Evolutionary conservation across 2,888 invertebrate genomes (phyloP).

Genomic region (Yponomeuta malinellus): DNA sequence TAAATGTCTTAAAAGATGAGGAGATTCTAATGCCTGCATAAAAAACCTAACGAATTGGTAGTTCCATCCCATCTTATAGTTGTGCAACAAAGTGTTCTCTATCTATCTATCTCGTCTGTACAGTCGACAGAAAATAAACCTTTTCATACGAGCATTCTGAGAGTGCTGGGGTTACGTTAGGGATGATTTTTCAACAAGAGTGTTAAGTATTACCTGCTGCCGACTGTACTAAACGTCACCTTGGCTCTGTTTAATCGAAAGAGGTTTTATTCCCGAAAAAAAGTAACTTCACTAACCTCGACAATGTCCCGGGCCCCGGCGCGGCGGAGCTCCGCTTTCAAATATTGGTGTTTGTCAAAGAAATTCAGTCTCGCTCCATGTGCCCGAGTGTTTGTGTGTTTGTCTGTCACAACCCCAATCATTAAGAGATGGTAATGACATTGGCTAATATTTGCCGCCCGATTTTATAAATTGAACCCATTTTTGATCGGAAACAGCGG

Average conservation of each 20-base stretch:
- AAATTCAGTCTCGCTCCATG: constrained; percentile 38
- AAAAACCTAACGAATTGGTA: no score
- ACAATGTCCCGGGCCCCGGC: background rate
- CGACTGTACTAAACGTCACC: no score
- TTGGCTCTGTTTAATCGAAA: background rate
- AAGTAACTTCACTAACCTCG: background rate
- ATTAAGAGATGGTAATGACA: constrained; percentile 18
- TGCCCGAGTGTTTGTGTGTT: constrained; percentile 34
- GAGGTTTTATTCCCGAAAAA: background rate
- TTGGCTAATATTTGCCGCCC: constrained; percentile 5
- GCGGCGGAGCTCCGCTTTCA: constrained; percentile 32
- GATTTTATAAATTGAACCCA: constrained; percentile 5
- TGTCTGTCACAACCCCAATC: constrained; percentile 27
- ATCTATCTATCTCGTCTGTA: no score
- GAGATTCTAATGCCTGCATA: no score
- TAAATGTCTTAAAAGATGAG: no score
- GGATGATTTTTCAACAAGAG: no score
- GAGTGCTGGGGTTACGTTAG: no score
- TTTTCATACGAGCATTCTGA: no score
- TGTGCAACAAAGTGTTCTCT: no score
- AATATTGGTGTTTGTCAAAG: constrained; percentile 74
- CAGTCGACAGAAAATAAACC: no score
- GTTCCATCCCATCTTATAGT: no score
- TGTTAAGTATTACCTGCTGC: no score
- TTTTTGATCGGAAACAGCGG: background rate